A percentile compares a stretch with the other conserved stretches of the same genome.
phyloP scores from a whole-genome alignment of 2,113 vertebrate genomes.

The Pipa parva region DNA sequence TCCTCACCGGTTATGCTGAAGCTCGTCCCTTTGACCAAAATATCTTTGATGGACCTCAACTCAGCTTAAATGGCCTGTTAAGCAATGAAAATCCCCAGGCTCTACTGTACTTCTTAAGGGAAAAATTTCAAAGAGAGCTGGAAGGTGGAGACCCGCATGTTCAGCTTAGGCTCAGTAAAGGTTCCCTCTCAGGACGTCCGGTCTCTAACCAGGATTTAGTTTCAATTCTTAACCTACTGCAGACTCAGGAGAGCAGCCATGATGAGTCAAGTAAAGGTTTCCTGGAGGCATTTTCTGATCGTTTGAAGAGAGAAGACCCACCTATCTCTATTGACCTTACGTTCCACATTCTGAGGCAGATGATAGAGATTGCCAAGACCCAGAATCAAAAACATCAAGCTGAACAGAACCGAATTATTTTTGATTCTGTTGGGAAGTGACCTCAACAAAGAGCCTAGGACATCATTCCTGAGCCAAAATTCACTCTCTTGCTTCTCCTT shows the following conservation, averaged over 20 bases:
- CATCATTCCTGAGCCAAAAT: not conserved
- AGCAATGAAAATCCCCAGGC: conserved; percentile 51
- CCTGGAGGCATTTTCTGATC: conserved; percentile 44
- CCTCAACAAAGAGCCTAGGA: not conserved
- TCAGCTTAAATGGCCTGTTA: conserved; percentile 53
- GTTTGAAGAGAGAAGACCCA: conserved; percentile 71
- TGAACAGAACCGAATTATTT: conserved; percentile 76
- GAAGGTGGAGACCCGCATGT: conserved; percentile 42
- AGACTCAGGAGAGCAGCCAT: conserved; percentile 34
- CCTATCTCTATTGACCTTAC: conserved; percentile 90
- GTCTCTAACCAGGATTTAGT: conserved; percentile 2
- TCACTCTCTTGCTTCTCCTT: not conserved
- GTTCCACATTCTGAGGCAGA: conserved; percentile 86
- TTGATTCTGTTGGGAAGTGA: conserved; percentile 88
- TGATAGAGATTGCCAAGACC: conserved; percentile 80
- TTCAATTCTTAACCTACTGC: not conserved
- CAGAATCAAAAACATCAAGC: conserved; percentile 81
- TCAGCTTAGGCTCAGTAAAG: conserved; percentile 45
- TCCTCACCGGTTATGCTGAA: conserved; percentile 56
- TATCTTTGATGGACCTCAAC: conserved; percentile 48
- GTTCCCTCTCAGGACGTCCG: conserved; percentile 43
- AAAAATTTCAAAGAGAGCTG: conserved; percentile 53
- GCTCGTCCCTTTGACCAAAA: conserved; percentile 55
- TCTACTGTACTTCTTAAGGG: conserved; percentile 52
- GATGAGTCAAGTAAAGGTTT: conserved; percentile 36